phyloP scores from a whole-genome alignment of 2,888 invertebrate species.

The Chaetogeoica ovagalla region DNA sequence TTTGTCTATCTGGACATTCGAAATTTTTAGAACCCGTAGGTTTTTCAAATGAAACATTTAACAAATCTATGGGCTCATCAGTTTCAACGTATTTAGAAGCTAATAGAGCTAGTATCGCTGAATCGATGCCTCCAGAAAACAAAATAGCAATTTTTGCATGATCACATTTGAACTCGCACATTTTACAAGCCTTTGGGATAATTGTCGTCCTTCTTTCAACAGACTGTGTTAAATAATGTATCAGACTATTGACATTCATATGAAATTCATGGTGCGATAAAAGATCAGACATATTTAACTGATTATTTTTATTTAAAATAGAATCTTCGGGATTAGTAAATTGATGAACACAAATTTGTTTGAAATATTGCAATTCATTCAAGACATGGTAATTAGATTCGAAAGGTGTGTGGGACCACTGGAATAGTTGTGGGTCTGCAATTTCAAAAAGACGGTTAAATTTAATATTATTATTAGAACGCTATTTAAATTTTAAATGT shows the following conservation, averaged over 20 bases:
- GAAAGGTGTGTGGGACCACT: conserved; percentile 33
- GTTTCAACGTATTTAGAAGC: conserved; percentile 71
- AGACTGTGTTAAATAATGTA: conserved; percentile 64
- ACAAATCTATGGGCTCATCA: conserved; percentile 78
- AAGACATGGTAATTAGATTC: conserved; percentile 29
- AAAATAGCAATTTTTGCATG: conserved; percentile 77
- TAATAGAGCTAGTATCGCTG: conserved; percentile 82
- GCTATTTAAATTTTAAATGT: conserved; percentile 64
- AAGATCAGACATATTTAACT: conserved; percentile 31
- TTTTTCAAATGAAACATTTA: conserved; percentile 91
- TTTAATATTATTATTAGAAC: conserved; percentile 59
- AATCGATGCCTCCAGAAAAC: conserved; percentile 97
- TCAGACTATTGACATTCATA: conserved; percentile 62
- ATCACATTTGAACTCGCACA: conserved; percentile 64
- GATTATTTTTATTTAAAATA: conserved; percentile 13
- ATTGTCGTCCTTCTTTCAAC: conserved; percentile 66
- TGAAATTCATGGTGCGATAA: conserved; percentile 57
- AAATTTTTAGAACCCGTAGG: conserved; percentile 55
- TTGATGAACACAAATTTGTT: conserved; percentile 2
- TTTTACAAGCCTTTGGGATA: conserved; percentile 68
- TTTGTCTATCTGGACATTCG: conserved; percentile 81
- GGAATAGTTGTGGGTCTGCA: conserved; percentile 39
- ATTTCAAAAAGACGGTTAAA: conserved; percentile 44
- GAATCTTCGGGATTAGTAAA: conserved; percentile 32
- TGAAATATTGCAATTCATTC: conserved; percentile 48